Percentiles rank a stretch among this genome's conserved stretches.
These are phyloP conservation scores for Eclectus roratus DNA, from an alignment of 2,113 vertebrate genomes.

Conservation along the genomic window DNA sequence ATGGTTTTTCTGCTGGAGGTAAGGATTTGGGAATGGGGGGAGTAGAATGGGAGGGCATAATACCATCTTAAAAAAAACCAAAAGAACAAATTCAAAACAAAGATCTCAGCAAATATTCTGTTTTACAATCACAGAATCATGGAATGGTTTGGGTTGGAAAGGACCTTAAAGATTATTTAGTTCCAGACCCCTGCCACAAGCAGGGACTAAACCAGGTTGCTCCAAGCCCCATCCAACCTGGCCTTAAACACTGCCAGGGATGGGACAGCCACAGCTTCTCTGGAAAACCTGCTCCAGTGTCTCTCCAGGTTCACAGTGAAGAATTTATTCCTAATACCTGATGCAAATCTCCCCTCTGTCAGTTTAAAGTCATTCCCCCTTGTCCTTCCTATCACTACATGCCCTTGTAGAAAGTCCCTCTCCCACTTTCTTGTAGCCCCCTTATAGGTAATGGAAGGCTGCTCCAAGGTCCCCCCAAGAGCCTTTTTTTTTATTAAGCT, in stretches of 20 bases:
- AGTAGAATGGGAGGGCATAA: not conserved
- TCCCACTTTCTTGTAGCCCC: not conserved
- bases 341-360: not conserved
- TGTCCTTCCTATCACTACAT: not conserved
- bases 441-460: not conserved
- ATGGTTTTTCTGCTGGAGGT: not conserved
- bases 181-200: not conserved
- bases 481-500: not conserved
- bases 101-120: not conserved
- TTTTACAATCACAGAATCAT: not conserved
- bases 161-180: not conserved
- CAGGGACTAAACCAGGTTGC: not conserved
- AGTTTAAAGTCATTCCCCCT: not conserved
- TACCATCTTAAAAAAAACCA: not conserved
- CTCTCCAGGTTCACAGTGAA: not conserved
- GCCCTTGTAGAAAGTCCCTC: not conserved
- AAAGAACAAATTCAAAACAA: not conserved
- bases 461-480: not conserved
- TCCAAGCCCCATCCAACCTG: not conserved
- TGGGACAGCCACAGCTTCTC: not conserved
- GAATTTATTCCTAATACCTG: not conserved
- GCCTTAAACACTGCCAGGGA: not conserved
- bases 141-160: not conserved
- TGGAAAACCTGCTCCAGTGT: not conserved
- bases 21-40: not conserved